Percentiles rank a stretch among this genome's conserved stretches.
phyloP scores from a whole-genome alignment of 2,113 vertebrate genomes.

The Equus przewalskii region DNA sequence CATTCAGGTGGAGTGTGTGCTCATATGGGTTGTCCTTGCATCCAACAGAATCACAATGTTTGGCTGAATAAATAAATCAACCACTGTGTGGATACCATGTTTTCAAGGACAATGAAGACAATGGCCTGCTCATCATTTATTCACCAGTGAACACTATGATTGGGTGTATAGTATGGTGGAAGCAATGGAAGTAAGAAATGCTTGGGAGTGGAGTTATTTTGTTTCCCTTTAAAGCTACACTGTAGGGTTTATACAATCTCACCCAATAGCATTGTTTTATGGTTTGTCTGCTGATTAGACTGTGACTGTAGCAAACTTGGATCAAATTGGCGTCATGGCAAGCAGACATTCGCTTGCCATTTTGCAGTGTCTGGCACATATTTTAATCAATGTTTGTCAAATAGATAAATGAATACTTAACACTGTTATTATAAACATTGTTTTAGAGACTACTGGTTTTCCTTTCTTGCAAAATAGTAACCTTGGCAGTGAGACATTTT shows the following conservation, averaged over 20 bases:
- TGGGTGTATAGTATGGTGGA: background rate
- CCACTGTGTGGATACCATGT: background rate
- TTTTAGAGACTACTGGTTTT: background rate
- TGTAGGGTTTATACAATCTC: background rate
- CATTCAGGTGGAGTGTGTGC: background rate
- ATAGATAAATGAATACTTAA: background rate
- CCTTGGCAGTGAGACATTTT: slow-evolving; percentile 3
- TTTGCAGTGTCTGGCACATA: background rate
- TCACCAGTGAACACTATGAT: background rate
- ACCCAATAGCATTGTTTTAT: background rate
- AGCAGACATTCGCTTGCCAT: background rate
- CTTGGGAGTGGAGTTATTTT: background rate
- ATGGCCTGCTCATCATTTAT: background rate
- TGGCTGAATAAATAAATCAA: background rate
- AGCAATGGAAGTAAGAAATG: background rate
- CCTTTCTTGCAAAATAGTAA: slow-evolving; percentile 15
- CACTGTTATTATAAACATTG: background rate
- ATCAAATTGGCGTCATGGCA: background rate
- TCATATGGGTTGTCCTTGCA: background rate
- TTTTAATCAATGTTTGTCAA: slow-evolving; percentile 28
- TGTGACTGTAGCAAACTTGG: background rate
- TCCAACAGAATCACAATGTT: background rate
- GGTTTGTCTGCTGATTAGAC: background rate
- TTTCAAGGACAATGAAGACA: background rate
- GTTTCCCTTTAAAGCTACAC: background rate